Percentiles rank a stretch among this genome's conserved stretches.
These are phyloP conservation scores for Holothuria leucospilota DNA, from an alignment of 53 echinoderm and acorn worm species.

Conservation along the genomic window DNA sequence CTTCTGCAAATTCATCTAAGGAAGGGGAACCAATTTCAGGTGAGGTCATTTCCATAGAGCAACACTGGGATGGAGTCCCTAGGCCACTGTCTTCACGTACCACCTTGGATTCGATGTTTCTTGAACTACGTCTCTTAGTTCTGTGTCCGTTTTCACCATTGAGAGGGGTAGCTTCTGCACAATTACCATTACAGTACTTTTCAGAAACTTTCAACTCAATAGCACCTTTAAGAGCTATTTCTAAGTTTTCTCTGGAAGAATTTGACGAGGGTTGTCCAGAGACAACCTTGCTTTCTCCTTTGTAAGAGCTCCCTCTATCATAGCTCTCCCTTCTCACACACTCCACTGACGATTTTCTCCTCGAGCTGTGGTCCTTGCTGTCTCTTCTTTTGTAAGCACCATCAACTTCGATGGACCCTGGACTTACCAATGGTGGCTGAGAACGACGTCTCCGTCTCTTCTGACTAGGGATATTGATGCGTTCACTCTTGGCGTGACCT, in stretches of 20 bases:
- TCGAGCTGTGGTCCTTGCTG: not conserved
- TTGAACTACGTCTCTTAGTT: not conserved
- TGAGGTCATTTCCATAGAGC: conserved; percentile 66
- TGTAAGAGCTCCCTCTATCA: not conserved
- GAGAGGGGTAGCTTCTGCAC: not conserved
- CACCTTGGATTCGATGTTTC: not conserved
- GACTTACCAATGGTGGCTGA: conserved; percentile 36
- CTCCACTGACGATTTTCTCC: conserved; percentile 43
- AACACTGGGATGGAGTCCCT: conserved; percentile 79
- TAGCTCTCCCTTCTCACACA: not conserved
- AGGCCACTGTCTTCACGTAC: conserved; percentile 78
- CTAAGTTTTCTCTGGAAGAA: not conserved
- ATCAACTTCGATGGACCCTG: conserved; percentile 12
- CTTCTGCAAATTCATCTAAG: too few relatives aligned
- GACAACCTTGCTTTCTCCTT: conserved; percentile 1
- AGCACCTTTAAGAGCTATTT: not conserved
- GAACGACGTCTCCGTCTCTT: conserved; percentile 37
- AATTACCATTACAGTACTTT: not conserved
- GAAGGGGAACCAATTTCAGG: not conserved
- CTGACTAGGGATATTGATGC: conserved; percentile 33
- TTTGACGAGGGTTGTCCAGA: not conserved
- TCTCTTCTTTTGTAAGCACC: not conserved
- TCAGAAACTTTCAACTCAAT: not conserved
- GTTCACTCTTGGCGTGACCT: conserved; percentile 47
- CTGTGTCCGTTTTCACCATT: conserved; percentile 27